phyloP scores from a whole-genome alignment of 2,888 invertebrate genomes.

The Scaptodrosophila latifasciaeformis region DNA sequence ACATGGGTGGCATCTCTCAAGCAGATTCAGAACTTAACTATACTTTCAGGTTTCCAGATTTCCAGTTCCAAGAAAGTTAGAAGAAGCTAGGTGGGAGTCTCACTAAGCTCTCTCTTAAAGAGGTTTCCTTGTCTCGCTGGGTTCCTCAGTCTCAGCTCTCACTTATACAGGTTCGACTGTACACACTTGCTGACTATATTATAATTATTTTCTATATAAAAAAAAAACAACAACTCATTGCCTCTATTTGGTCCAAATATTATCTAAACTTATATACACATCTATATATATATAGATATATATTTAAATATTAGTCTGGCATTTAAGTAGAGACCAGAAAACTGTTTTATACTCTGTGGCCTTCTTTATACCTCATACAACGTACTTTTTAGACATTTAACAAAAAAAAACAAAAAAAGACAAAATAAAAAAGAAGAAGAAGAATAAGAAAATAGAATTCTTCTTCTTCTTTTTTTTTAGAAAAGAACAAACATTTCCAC shows the following conservation, averaged over 20 bases:
- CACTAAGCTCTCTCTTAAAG: no score
- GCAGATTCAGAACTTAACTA: no score
- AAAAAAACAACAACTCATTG: constrained; percentile 50
- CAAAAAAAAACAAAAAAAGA: constrained; percentile 2
- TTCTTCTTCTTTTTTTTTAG: no score
- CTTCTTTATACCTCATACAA: constrained; percentile 71
- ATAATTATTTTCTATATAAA: no score
- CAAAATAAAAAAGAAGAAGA: constrained; percentile 4
- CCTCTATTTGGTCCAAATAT: constrained; percentile 63
- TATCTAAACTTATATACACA: constrained; percentile 29
- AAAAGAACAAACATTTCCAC: no score
- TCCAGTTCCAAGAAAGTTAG: no score
- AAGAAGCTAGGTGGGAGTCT: no score
- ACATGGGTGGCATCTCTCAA: no score
- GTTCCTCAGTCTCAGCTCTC: no score
- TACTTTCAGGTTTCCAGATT: no score
- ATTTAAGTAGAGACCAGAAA: constrained; percentile 9
- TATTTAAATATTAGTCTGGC: background rate
- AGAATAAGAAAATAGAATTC: no score
- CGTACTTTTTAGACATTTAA: constrained; percentile 65
- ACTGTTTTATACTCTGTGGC: constrained; percentile 69
- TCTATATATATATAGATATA: constrained; percentile 25
- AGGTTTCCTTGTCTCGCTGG: no score
- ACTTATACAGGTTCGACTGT: background rate
- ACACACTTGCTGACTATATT: constrained; percentile 35